Conservation (phyloP, 2,888 invertebrate genomes). For the Rambutsinella grinnellia region DNA sequence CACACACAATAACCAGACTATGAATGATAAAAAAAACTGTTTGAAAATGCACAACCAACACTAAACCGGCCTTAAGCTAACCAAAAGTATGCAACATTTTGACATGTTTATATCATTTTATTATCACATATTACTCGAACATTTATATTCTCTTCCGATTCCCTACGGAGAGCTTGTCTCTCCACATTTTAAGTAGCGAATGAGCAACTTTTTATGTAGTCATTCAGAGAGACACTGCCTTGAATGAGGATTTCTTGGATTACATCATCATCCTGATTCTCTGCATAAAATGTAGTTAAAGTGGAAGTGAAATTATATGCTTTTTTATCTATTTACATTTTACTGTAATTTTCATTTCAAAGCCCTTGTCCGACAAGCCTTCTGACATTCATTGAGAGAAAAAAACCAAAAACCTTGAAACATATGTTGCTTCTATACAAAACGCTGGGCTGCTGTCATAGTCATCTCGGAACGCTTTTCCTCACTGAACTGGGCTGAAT, state of each 20-base stretch:
- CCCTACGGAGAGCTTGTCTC: slow-evolving; percentile 43
- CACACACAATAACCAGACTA: too few species aligned
- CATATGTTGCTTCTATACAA: neutral
- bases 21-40: too few species aligned
- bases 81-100: slow-evolving; percentile 43
- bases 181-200: slow-evolving; percentile 23
- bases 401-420: slow-evolving; percentile 50
- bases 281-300: neutral
- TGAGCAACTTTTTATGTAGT: slow-evolving; percentile 11
- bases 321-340: neutral
- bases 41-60: too few species aligned
- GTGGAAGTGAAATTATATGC: too few species aligned
- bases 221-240: neutral
- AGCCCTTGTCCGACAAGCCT: slow-evolving; percentile 31
- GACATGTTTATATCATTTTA: slow-evolving; percentile 55
- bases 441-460: neutral
- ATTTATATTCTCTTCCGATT: slow-evolving; percentile 31
- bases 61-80: too few species aligned
- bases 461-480: slow-evolving; percentile 2
- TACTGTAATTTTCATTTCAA: slow-evolving; percentile 39
- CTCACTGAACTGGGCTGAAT: neutral
- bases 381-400: slow-evolving; percentile 41
- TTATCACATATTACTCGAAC: slow-evolving; percentile 45
- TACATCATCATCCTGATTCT: slow-evolving; percentile 27
- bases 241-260: slow-evolving; percentile 20